Conservation (phyloP, 2,888 invertebrate species). For the Pseudolycoriella hygida region DNA sequence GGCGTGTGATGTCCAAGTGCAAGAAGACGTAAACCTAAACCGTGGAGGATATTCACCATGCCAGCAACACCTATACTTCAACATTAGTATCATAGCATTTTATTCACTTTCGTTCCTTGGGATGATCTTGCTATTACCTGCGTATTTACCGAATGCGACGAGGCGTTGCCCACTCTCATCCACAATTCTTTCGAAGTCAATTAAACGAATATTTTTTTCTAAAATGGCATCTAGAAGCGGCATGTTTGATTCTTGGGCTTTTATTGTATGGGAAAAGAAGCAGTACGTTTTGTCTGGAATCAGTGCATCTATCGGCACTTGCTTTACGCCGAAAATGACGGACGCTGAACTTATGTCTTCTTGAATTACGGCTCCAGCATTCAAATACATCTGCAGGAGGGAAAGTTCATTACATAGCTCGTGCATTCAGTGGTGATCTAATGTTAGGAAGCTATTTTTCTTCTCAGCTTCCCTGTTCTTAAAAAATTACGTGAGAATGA, state of each 20-base stretch:
- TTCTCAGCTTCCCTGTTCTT: no score
- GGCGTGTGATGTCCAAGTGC: conserved; percentile 98
- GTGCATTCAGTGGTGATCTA: no score
- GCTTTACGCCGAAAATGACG: conserved; percentile 92
- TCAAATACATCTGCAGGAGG: conserved; percentile 58
- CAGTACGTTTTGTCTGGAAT: conserved; percentile 96
- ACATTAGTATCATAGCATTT: background rate
- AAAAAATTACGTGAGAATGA: no score
- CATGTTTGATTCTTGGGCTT: conserved; percentile 98
- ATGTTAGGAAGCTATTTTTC: no score
- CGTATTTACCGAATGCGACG: conserved; percentile 98
- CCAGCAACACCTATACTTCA: conserved; percentile 66
- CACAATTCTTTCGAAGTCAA: conserved; percentile 95
- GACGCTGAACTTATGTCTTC: conserved; percentile 95
- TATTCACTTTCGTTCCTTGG: background rate
- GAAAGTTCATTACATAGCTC: background rate
- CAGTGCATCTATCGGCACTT: conserved; percentile 72
- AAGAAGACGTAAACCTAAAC: conserved; percentile 78
- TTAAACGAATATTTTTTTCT: conserved; percentile 87
- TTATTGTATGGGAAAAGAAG: conserved; percentile 98
- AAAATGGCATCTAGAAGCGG: conserved; percentile 86
- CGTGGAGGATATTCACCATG: conserved; percentile 96
- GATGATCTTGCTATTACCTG: conserved; percentile 28
- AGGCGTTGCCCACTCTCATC: conserved; percentile 76
- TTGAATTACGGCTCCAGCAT: conserved; percentile 80